phyloP scores from a whole-genome alignment of 2,888 invertebrate genomes.

The Drosophila falleni region DNA sequence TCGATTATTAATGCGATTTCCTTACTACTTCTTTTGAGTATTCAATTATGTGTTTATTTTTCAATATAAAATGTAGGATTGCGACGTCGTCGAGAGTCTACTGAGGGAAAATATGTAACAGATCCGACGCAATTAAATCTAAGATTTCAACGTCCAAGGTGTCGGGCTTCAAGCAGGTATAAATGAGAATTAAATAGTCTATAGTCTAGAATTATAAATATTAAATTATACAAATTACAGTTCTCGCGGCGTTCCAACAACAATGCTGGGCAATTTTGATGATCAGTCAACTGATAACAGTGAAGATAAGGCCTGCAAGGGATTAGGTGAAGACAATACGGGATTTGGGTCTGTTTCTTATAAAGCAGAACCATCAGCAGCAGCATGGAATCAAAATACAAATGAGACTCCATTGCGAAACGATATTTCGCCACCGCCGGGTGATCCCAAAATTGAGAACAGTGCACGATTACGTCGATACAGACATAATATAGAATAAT shows the following conservation, averaged over 20 bases:
- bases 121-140: slow-evolving; percentile 94
- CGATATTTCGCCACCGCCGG: slow-evolving; percentile 85
- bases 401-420: slow-evolving; percentile 63
- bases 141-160: slow-evolving; percentile 91
- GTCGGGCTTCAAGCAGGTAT: slow-evolving; percentile 84
- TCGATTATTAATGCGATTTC: background rate
- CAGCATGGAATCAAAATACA: slow-evolving; percentile 64
- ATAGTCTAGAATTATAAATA: background rate
- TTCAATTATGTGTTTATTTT: background rate
- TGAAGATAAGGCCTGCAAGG: slow-evolving; percentile 65
- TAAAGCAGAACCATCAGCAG: slow-evolving; percentile 6
- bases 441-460: slow-evolving; percentile 85
- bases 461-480: slow-evolving; percentile 85
- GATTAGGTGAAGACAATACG: slow-evolving; percentile 28
- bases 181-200: background rate
- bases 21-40: background rate
- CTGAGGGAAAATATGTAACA: slow-evolving; percentile 92
- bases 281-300: slow-evolving; percentile 81
- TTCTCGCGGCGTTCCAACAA: slow-evolving; percentile 86
- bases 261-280: slow-evolving; percentile 84
- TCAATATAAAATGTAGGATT: slow-evolving; percentile 85
- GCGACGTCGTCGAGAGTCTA: slow-evolving; percentile 90
- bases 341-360: slow-evolving; percentile 6
- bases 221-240: slow-evolving; percentile 20
- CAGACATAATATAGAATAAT: slow-evolving; percentile 84